Base-by-base conservation (phyloP, 2,113 vertebrate species). In the Aptenodytes forsteri region DNA sequence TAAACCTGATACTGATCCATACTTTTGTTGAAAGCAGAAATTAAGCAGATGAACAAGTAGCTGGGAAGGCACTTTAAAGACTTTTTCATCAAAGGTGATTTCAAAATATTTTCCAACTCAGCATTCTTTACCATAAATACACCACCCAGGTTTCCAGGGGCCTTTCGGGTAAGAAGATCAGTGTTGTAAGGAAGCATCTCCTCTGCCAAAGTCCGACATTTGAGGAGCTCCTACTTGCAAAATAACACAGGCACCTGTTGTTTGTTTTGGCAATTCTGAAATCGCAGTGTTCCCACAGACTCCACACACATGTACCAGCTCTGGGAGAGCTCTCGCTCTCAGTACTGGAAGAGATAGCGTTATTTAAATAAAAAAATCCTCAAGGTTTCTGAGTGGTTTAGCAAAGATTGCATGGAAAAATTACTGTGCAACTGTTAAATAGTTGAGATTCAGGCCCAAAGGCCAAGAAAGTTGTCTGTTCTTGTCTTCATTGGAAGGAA, bases 191-290 rank as follows among this genome's bases (percentile, higher is more conserved):
- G 78, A 91, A 90, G 44, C 58, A 32, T 46, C 58, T 90, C 42
- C 87, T 89, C 73, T 97, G 96, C 97, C 97, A 96, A 94, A 89
- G 76, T 56, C 77, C 94, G 93, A 93, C 79, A 97, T 90, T 80
- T 93, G 92, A 97, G 93, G 78, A 93, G 90, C 93, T 90, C 62
- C 89, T 58, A 83, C 94, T 97, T 95, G 96, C 90, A 97, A 93
- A 97, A 96, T 80, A 97, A 93, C 89, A 70, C 64, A 62, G 91
- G 79, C 96, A 97, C 97, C 96, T 97, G 97, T 96, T 94, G 89
- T 97, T 97, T 97, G 89, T 96, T 97, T 97, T 97, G 96, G 94
- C 95, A 95, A 77, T 95, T 91, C 92, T 87, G 55, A 78, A 96
- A 92, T 94, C 30, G 1, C 86, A 59, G 70, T 9, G 71, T 94